Base-by-base conservation (phyloP, 2,797 vertebrate genomes). In the Esox masquinongy region DNA sequence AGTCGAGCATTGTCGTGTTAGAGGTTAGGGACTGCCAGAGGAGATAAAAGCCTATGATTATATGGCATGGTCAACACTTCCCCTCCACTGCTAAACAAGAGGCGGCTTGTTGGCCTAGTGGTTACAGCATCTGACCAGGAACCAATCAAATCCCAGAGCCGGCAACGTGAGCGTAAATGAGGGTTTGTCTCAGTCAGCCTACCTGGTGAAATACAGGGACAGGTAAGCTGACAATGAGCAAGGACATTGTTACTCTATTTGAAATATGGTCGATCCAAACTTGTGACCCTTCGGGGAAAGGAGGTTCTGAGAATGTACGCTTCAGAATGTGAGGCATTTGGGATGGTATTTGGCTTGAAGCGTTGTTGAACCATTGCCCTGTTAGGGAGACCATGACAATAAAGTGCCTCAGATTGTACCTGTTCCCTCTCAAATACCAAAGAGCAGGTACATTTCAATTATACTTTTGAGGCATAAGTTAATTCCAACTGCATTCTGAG, bases 21-120 rank as follows among this genome's bases (percentile, higher is more conserved):
- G 39, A 17, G 26, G 19, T 50, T 22, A 76, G 34, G 31, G 39
- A 77, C 22, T 59, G 49, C 43, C 22, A 69, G 19, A 67, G 19
- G 63, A 66, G 9, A 14, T 47, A 19, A 72, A 75, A 80, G 36
- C 22, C 14, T 47, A 29, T 51, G 29, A 51, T 70, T 24, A 51
- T 50, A 29, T 12, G 8, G 47, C 16, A 7, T 29, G 24, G 24
- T 16, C 22, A 67, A 74, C 47, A 66, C 19, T 64, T 43, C 43
- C 16, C 6, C 26, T 29, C 4, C 24, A 64, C 24, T 31, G 43
- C 31, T 9, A 43, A 43, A 43, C 39, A 43, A 6, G 39, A 43
- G 39, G 5, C 9, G 39, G 39, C 39, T 43, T 43, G 39, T 43
- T 43, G 1, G 39, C 39, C 39, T 43, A 43, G 39, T 43, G 39